Conservation (phyloP, 2,113 vertebrate genomes). For the Camelus bactrianus region DNA sequence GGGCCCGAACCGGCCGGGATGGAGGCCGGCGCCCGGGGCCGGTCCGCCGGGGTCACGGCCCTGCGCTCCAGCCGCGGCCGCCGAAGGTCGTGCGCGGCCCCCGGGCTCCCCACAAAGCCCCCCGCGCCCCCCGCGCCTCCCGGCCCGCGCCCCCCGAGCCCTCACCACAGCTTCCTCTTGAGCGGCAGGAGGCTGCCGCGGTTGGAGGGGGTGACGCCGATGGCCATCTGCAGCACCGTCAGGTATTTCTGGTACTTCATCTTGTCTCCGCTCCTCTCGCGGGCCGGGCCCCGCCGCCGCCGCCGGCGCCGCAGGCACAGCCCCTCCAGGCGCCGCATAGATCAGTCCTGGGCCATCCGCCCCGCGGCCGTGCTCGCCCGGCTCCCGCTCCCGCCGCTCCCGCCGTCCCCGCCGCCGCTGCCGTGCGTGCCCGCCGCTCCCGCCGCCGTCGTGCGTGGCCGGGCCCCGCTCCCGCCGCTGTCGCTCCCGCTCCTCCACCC, state of each 20-base stretch:
- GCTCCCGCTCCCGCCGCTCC: conserved; percentile 88
- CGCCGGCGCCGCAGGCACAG: conserved; percentile 92
- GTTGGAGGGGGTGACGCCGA: conserved; percentile 98
- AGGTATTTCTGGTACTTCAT: conserved; percentile 99
- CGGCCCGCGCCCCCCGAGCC: conserved; percentile 36
- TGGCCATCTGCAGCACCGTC: conserved; percentile 99
- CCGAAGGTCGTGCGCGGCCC: background rate
- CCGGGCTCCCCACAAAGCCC: background rate
- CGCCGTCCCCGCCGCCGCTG: conserved; percentile 89
- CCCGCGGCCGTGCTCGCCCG: conserved; percentile 88
- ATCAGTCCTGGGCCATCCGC: conserved; percentile 87
- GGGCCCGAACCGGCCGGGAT: background rate
- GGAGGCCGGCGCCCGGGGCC: background rate
- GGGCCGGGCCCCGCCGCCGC: conserved; percentile 93
- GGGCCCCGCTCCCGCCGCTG: conserved; percentile 1
- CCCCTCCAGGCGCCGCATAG: conserved; percentile 95
- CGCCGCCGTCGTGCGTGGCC: conserved; percentile 27
- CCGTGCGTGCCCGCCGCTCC: conserved; percentile 74
- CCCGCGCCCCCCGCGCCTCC: background rate
- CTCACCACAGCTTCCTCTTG: conserved; percentile 98
- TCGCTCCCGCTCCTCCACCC: conserved; percentile 56
- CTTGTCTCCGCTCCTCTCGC: conserved; percentile 94
- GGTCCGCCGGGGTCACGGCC: background rate
- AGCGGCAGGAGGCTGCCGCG: conserved; percentile 97
- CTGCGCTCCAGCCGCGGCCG: background rate